Evolutionary conservation across 2,113 vertebrate genomes (phyloP).

Genomic region (Siphamia tubifer): DNA sequence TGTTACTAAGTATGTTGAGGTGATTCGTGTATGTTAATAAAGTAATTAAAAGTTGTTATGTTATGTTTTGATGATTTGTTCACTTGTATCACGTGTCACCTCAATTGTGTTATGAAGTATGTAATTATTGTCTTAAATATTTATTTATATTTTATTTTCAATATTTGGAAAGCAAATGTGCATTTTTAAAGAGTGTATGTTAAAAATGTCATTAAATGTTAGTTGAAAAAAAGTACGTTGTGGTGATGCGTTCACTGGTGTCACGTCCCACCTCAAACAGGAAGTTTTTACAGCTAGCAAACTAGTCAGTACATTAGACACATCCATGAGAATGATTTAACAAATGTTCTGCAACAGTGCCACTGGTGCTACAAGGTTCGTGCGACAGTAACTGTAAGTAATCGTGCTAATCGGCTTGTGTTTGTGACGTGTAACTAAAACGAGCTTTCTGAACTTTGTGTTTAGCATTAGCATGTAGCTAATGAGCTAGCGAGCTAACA

Average conservation of each 20-base stretch:
- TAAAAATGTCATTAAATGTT: background rate
- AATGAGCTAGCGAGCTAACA: slow-evolving; percentile 18
- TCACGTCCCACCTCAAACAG: slow-evolving; percentile 50
- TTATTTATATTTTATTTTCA: too few relatives aligned
- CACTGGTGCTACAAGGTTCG: accelerated
- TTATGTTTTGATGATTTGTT: too few relatives aligned
- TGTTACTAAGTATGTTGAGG: too few relatives aligned
- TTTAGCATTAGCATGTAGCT: slow-evolving; percentile 1
- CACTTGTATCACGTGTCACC: too few relatives aligned
- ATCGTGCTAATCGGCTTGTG: background rate
- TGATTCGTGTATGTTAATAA: too few relatives aligned
- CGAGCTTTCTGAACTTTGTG: background rate
- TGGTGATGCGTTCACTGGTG: too few relatives aligned
- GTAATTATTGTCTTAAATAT: too few relatives aligned
- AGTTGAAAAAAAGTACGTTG: too few relatives aligned
- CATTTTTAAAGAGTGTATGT: too few relatives aligned
- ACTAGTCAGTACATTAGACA: background rate
- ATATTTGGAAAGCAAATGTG: too few relatives aligned
- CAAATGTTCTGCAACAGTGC: background rate
- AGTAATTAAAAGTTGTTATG: too few relatives aligned
- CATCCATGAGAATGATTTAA: background rate
- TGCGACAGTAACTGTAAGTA: background rate
- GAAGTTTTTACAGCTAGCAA: slow-evolving; percentile 40
- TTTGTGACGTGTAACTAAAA: background rate
- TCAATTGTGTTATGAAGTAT: too few relatives aligned